phyloP scores from a whole-genome alignment of 2,797 vertebrate species.

The Sebastes hopkinsi region DNA sequence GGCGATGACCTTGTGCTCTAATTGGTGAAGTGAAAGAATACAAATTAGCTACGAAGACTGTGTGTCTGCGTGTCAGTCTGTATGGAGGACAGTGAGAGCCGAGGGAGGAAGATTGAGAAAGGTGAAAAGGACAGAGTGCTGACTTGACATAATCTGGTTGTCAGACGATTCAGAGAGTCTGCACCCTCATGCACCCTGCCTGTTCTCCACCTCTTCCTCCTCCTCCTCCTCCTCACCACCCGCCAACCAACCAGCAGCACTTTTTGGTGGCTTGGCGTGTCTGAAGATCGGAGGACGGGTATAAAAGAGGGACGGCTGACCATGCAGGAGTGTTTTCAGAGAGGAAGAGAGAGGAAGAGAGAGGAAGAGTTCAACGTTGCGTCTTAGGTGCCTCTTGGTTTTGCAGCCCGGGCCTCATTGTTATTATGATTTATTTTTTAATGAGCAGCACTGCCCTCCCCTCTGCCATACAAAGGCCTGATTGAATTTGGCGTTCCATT shows the following conservation, averaged over 20 bases:
- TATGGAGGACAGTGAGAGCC: not conserved
- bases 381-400: constrained; percentile 58
- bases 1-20: constrained; percentile 28
- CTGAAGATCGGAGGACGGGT: not conserved
- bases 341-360: constrained; percentile 8
- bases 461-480: constrained; percentile 75
- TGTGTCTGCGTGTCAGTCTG: not conserved
- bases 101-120: constrained; percentile 1
- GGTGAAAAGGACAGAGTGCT: constrained; percentile 31
- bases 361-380: constrained; percentile 3
- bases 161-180: constrained; percentile 41
- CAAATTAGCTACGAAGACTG: not conserved
- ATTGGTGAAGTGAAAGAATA: not conserved
- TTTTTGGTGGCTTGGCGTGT: not conserved
- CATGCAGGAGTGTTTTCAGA: not conserved
- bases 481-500: constrained; percentile 84
- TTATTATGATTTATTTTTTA: constrained; percentile 82
- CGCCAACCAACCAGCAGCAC: not conserved
- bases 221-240: not conserved
- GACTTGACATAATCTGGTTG: constrained; percentile 51
- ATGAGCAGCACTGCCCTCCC: constrained; percentile 72
- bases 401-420: constrained; percentile 68
- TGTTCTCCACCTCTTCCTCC: not conserved
- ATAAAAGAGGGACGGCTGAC: not conserved
- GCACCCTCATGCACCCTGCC: constrained; percentile 3